Evolutionary conservation across 2,113 vertebrate species (phyloP).

Genomic region (Prolemur simus): DNA sequence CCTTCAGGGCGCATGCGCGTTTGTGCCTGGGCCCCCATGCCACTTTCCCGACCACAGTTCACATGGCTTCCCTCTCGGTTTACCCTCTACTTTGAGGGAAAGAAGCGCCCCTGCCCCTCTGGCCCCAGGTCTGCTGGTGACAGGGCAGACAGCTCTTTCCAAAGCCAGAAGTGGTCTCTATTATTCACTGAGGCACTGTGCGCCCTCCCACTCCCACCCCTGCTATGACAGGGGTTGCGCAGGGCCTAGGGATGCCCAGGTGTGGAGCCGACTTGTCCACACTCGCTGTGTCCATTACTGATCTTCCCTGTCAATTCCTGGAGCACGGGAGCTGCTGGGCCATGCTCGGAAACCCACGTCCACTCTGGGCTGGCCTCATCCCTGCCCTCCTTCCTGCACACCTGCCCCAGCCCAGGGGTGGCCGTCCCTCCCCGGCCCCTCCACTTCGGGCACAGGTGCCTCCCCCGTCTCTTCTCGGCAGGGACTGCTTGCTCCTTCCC

Average conservation of each 20-base stretch:
- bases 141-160: neutral
- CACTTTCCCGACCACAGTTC: fast-evolving
- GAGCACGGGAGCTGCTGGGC: neutral
- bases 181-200: fast-evolving
- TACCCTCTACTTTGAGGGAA: fast-evolving
- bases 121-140: neutral
- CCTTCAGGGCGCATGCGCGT: neutral
- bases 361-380: neutral
- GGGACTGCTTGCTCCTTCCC: neutral
- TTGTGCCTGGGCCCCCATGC: neutral
- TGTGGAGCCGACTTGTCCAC: neutral
- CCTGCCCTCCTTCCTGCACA: neutral
- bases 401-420: neutral
- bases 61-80: neutral
- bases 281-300: fast-evolving
- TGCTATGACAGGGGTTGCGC: fast-evolving
- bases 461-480: neutral
- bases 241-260: fast-evolving
- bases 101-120: neutral
- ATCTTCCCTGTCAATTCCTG: fast-evolving
- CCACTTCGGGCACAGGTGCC: too few relatives aligned
- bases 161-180: neutral
- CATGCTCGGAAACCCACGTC: neutral
- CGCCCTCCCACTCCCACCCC: fast-evolving
- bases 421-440: too few relatives aligned